These are phyloP conservation scores for Bilobella aurantiaca DNA, from an alignment of 1,140 invertebrate genomes.

Conservation along the genomic window DNA sequence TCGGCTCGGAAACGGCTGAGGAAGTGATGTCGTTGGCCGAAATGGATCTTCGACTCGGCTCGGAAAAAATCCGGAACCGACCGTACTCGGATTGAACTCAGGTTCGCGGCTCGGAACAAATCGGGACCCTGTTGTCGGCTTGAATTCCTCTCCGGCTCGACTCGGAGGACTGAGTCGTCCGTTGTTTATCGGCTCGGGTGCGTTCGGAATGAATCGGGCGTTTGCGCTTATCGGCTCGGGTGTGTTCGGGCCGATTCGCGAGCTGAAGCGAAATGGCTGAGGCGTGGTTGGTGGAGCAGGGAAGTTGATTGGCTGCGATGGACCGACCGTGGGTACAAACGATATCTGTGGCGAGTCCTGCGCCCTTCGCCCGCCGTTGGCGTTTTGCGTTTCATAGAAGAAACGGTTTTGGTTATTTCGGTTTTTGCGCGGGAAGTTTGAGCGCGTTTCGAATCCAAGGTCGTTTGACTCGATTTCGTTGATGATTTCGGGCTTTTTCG, in stretches of 20 bases:
- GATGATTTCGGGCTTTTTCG: background rate
- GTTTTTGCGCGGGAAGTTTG: background rate
- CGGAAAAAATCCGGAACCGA: too few relatives aligned
- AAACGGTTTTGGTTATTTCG: background rate
- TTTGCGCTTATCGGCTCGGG: background rate
- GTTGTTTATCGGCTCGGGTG: background rate
- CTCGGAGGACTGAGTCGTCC: background rate
- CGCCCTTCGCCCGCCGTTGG: too few relatives aligned
- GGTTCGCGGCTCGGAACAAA: too few relatives aligned
- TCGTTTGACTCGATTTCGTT: slow-evolving; percentile 15
- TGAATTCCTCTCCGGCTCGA: too few relatives aligned
- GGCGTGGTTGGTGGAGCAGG: background rate
- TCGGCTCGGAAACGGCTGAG: too few relatives aligned
- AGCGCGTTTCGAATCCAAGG: background rate
- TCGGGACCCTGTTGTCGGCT: too few relatives aligned
- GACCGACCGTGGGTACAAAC: too few relatives aligned
- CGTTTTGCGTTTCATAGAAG: background rate
- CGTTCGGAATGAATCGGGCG: background rate
- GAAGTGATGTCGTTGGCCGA: too few relatives aligned
- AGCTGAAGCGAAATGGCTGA: slow-evolving; percentile 5
- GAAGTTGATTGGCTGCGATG: too few relatives aligned
- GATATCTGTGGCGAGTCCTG: too few relatives aligned
- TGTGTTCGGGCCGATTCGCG: background rate
- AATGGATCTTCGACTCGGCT: too few relatives aligned
- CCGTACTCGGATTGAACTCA: too few relatives aligned